Base-by-base conservation (phyloP, 2,888 invertebrate genomes). In the Aporophyla nigra region DNA sequence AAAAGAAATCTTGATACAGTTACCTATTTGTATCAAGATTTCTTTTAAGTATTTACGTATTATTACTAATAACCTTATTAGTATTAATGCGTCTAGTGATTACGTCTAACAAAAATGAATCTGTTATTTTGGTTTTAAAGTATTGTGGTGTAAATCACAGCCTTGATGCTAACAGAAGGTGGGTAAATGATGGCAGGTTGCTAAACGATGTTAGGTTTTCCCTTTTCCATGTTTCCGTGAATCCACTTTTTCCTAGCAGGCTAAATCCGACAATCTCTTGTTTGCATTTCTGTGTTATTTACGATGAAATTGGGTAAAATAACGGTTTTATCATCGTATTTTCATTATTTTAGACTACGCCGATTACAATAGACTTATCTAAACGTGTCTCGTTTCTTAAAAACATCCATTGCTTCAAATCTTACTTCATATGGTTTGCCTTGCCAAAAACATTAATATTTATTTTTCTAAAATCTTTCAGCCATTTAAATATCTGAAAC, bases 401-500 rank as follows among this genome's bases (percentile, higher is more conserved):
- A 69, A 33, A 71, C 69, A 1, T n/a, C 1, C 14, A 49, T 70
- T 5, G 10, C 27, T 19, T 7, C 40, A 24, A 59, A 61, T 27
- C 10, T 21, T 21, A 40, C 5, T 10, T 54, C 12, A 1, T 10
- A 0, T 16, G 21, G 24, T 5, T 51, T 75, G 12, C 5, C 14
- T 27, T 40, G 4, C 3, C 24, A 66, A 19, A 24, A 46, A n/a
- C 19, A 46, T 14, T 27, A 27, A 14, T 4, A 24, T 0, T 9
- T 0, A 5, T 27, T n/a, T 78, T 67, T 33, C 19, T 27, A 56
- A n/a, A 56, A 67, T 24, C 24, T 93, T 91, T n/a, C 86, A 97
- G 97, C 96, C 96, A 21, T 68, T 94, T 51, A 94, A 92, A 85
- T 97, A 97, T 80, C 80, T 88, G 0, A 97, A 96, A 62, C 93